Evolutionary conservation across 2,888 invertebrate species (phyloP).

Genomic region (Pycnomerus fuliginosus): DNA sequence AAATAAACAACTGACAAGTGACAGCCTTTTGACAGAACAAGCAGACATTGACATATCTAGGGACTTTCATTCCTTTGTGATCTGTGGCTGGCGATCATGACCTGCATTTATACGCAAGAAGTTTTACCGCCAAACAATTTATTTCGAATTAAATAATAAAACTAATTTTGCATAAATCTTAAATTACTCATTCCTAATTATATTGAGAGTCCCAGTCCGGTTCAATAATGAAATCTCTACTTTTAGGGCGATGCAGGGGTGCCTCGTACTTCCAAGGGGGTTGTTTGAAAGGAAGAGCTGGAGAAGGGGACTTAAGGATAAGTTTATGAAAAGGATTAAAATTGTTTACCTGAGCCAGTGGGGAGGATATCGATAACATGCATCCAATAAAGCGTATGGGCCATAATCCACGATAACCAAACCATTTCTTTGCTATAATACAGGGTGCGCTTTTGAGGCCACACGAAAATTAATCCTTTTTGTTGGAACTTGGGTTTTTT

Average conservation of each 20-base stretch:
- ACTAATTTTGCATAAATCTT: neutral
- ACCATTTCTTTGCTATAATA: conserved; percentile 20
- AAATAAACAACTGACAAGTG: neutral
- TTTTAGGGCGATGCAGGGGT: conserved; percentile 9
- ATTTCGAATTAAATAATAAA: neutral
- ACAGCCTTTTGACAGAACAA: conserved; percentile 3
- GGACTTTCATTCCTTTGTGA: conserved; percentile 14
- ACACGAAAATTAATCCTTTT: conserved; percentile 21
- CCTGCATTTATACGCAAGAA: neutral
- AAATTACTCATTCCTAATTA: neutral
- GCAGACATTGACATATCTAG: conserved; percentile 5
- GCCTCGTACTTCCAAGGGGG: conserved; percentile 13
- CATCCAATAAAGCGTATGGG: conserved; percentile 22
- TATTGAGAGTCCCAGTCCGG: conserved; percentile 19
- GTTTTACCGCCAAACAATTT: neutral
- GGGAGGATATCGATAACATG: conserved; percentile 21
- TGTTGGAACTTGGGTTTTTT: conserved; percentile 11
- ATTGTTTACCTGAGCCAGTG: conserved; percentile 16
- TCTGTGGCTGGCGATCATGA: no score
- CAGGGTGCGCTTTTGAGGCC: conserved; percentile 21
- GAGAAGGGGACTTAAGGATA: neutral
- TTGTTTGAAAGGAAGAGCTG: conserved; percentile 13
- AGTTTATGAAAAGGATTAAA: neutral
- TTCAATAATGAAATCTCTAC: conserved; percentile 17
- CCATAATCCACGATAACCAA: conserved; percentile 19